Conservation (phyloP, 1,140 invertebrate genomes). For the Atta colombica region DNA sequence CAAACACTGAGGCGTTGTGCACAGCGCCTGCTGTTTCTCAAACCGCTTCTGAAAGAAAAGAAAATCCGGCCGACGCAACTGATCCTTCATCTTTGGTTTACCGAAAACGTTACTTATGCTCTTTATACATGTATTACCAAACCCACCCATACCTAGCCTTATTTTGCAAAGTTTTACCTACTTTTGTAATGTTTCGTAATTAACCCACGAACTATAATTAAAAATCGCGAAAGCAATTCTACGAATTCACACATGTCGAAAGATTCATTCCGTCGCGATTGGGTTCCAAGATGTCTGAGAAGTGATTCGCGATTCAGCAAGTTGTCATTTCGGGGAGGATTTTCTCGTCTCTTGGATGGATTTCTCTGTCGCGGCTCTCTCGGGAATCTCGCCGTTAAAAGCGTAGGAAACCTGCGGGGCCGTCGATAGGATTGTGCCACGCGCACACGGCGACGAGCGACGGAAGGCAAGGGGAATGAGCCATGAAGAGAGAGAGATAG, state of each 20-base stretch:
- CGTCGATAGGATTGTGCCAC: constrained; percentile 79
- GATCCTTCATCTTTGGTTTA: constrained; percentile 17
- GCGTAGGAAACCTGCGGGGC: constrained; percentile 72
- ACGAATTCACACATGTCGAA: background rate
- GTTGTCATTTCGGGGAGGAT: background rate
- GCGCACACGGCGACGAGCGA: constrained; percentile 50
- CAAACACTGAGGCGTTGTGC: constrained; percentile 79
- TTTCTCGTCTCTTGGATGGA: constrained; percentile 6
- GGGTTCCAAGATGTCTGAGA: background rate
- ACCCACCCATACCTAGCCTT: background rate
- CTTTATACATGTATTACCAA: background rate
- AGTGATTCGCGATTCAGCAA: background rate
- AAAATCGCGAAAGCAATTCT: constrained; percentile 3
- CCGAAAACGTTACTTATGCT: background rate
- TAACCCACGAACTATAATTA: background rate
- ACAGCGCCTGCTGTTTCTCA: constrained; percentile 73
- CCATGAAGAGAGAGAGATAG: constrained; percentile 73
- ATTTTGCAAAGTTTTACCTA: background rate
- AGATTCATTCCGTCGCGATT: background rate
- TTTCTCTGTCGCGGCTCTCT: background rate
- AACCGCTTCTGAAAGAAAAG: constrained; percentile 65
- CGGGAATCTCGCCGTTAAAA: constrained; percentile 68
- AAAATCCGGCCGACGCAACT: constrained; percentile 71
- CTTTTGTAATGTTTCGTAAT: background rate
- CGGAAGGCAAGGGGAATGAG: constrained; percentile 64